A percentile compares a stretch with the other conserved stretches of the same genome.
Evolutionary conservation across 1,140 invertebrate species (phyloP).

Genomic region (Pachypsylla venusta): DNA sequence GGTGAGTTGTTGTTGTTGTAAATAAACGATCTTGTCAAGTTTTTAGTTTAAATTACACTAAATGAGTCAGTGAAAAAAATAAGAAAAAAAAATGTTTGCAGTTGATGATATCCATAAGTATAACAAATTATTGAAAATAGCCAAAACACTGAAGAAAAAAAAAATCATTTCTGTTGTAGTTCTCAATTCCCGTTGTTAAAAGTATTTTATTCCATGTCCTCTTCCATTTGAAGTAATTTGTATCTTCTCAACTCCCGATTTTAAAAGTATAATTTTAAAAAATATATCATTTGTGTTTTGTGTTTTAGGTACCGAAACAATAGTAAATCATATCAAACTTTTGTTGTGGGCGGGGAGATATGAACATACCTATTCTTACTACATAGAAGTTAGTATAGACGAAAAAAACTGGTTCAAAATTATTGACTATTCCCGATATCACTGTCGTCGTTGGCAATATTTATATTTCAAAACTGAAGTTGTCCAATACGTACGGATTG

Average conservation of each 20-base stretch:
- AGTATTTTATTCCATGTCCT: constrained; percentile 85
- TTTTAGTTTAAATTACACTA: no score
- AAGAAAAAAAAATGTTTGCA: no score
- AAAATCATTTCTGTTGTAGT: constrained; percentile 71
- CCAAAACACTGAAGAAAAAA: constrained; percentile 72
- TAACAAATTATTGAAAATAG: constrained; percentile 55
- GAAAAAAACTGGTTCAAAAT: constrained; percentile 87
- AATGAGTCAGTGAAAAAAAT: no score
- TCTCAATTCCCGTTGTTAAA: constrained; percentile 71
- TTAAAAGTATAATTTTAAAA: constrained; percentile 72
- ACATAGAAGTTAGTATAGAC: constrained; percentile 91
- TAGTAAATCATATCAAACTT: constrained; percentile 86
- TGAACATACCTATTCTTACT: constrained; percentile 79
- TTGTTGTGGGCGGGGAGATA: constrained; percentile 83
- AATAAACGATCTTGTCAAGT: no score
- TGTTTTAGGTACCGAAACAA: constrained; percentile 71
- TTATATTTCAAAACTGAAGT: constrained; percentile 83
- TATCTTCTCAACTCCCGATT: constrained; percentile 43
- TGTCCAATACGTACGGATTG: constrained; percentile 74
- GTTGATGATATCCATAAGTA: constrained; percentile 80
- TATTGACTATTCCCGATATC: constrained; percentile 78
- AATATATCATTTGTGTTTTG: no score
- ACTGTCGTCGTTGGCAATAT: constrained; percentile 92
- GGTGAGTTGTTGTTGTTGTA: no score
- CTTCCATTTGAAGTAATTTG: no score